These are phyloP conservation scores for Agrypnia vestita DNA, from an alignment of 1,140 invertebrate genomes.

Conservation along the genomic window DNA sequence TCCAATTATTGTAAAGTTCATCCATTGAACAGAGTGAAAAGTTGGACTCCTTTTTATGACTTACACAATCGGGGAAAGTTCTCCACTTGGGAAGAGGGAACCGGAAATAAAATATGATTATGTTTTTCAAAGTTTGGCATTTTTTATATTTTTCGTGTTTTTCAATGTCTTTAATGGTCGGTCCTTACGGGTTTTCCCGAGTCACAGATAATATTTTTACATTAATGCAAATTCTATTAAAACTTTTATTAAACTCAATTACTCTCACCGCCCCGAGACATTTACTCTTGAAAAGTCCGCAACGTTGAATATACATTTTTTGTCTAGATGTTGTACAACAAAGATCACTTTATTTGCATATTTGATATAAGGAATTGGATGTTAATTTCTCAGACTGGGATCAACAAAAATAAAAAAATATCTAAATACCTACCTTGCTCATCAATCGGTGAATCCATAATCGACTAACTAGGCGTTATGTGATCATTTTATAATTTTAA, in stretches of 20 bases:
- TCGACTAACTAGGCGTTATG: too few relatives aligned
- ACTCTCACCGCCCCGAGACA: slow-evolving; percentile 19
- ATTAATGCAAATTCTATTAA: slow-evolving; percentile 48
- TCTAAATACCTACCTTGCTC: too few relatives aligned
- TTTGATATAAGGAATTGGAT: too few relatives aligned
- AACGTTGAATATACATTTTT: too few relatives aligned
- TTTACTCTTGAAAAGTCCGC: neutral
- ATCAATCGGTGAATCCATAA: too few relatives aligned
- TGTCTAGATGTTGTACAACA: too few relatives aligned
- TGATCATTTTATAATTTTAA: too few relatives aligned
- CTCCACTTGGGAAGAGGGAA: slow-evolving; percentile 15
- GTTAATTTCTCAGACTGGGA: too few relatives aligned
- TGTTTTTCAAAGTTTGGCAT: slow-evolving; percentile 47
- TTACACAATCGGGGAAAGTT: slow-evolving; percentile 49
- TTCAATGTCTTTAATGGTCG: slow-evolving; percentile 28
- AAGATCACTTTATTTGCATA: too few relatives aligned
- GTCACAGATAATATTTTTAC: slow-evolving; percentile 46
- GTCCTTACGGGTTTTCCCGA: slow-evolving; percentile 1
- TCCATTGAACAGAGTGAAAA: slow-evolving; percentile 53
- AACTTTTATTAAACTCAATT: slow-evolving; percentile 44
- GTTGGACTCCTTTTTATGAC: slow-evolving; percentile 50
- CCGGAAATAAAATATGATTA: slow-evolving; percentile 54
- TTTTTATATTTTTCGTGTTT: slow-evolving; percentile 45
- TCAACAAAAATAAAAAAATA: too few relatives aligned
- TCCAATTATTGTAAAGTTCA: slow-evolving; percentile 52